Evolutionary conservation across 1,140 invertebrate genomes (phyloP).

Genomic region (Catajapyx aquilonaris): DNA sequence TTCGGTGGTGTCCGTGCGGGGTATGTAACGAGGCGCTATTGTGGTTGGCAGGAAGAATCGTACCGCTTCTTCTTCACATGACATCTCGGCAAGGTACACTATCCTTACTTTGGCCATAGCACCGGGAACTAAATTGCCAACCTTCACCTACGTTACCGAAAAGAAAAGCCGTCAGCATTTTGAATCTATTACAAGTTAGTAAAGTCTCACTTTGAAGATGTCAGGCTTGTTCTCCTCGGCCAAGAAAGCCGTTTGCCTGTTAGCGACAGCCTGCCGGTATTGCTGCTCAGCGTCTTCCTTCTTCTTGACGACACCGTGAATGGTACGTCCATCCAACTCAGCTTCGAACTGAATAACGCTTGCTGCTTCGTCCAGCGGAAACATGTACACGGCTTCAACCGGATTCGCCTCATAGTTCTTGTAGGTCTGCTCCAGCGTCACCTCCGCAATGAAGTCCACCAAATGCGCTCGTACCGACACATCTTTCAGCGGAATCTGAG

Average conservation of each 20-base stretch:
- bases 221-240: constrained; percentile 24
- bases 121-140: too few species aligned
- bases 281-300: constrained; percentile 23
- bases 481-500: constrained; percentile 8
- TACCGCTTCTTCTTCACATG: too few species aligned
- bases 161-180: too few species aligned
- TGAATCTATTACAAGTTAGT: too few species aligned
- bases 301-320: constrained; percentile 23
- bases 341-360: constrained; percentile 12
- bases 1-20: too few species aligned
- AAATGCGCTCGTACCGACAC: constrained; percentile 8
- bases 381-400: constrained; percentile 11
- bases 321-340: constrained; percentile 9
- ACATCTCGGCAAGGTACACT: too few species aligned
- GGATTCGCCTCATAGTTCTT: constrained; percentile 10
- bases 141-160: too few species aligned
- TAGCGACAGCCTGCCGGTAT: constrained; percentile 23
- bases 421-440: constrained; percentile 10
- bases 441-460: constrained; percentile 9
- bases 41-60: too few species aligned
- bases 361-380: constrained; percentile 10
- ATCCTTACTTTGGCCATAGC: too few species aligned
- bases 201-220: constrained; percentile 14
- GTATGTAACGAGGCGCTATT: too few species aligned
- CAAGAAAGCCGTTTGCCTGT: constrained; percentile 26